A percentile compares a stretch with the other conserved stretches of the same genome.
phyloP scores from a whole-genome alignment of 2,888 invertebrate species.

The Erebia palarica region DNA sequence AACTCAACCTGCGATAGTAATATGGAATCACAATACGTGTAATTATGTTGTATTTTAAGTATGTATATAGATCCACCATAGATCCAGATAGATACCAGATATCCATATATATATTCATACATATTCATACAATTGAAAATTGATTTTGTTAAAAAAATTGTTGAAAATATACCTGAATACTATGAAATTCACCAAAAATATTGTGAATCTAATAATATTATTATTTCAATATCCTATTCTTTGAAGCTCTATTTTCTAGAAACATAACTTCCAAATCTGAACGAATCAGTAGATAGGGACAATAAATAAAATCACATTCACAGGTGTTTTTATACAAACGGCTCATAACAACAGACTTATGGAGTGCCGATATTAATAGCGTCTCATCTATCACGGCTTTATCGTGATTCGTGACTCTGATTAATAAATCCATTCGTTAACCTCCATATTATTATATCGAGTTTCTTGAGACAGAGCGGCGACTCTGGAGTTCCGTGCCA shows the following conservation, averaged over 20 bases:
- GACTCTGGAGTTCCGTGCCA: not conserved
- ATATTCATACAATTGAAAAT: too few species aligned
- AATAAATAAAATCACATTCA: not conserved
- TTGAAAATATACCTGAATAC: too few species aligned
- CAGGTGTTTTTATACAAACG: not conserved
- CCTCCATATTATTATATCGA: conserved; percentile 26
- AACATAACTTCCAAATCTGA: not conserved
- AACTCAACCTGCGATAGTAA: too few species aligned
- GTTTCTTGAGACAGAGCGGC: conserved; percentile 45
- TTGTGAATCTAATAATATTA: too few species aligned
- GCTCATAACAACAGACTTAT: conserved; percentile 34
- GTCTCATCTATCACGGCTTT: conserved; percentile 41
- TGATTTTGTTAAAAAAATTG: too few species aligned
- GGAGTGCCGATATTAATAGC: conserved; percentile 42
- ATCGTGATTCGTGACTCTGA: conserved; percentile 39
- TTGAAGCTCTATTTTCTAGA: not conserved
- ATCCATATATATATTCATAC: too few species aligned
- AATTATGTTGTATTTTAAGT: too few species aligned
- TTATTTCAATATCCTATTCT: too few species aligned
- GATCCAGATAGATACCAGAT: too few species aligned
- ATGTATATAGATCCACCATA: too few species aligned
- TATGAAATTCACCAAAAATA: too few species aligned
- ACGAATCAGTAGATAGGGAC: not conserved
- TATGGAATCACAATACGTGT: too few species aligned
- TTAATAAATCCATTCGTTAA: conserved; percentile 41